Base-by-base conservation (phyloP, 2,113 vertebrate species). In the Gambusia affinis region DNA sequence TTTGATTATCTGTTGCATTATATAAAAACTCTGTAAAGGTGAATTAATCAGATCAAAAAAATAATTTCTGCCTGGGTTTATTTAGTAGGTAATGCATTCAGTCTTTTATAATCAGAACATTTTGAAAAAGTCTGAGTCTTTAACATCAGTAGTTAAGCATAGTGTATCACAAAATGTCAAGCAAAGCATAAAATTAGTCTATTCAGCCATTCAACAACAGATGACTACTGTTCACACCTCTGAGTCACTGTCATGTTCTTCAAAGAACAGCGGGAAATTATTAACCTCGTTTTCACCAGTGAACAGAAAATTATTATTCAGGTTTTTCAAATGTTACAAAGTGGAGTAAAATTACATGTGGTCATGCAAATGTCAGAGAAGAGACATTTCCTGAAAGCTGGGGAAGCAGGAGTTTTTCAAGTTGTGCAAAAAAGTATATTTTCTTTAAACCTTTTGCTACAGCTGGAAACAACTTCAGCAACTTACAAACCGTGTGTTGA, bases 341-440 rank as follows among this genome's bases (percentile, higher is more conserved):
- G 62, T 22, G 2, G 19, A 19, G 15, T n/a, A 57, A 57, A 57
- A 57, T 24, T 47, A 73, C 35, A 19, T 4, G 1, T 22, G 27
- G 1, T 1, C 27, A 12, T 72, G 47, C 27, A 78, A 29, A 75
- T 79, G 22, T 64, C 33, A 51, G 15, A 4, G 27, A 67, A 47
- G 11, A 39, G 0, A 57, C 0, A 1, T 47, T 70, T 29, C 28
- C 17, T 24, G 35, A 62, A 79, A 60, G 19, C 10, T 66, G 51
- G 4, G 1, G 3, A 68, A 29, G 64, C 3, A 61, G 12, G 15
- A 57, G 1, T 39, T 62, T 66, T 75, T 64, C 1, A 33, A 44
- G 11, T 64, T 61, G 60, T 76, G 72, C 47, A 84, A 79, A 78
- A 61, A 3, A 15, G 42, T 4, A 70, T 22, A 67, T n/a, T 76